Conservation (phyloP, 2,797 vertebrate genomes). For the Tadarida brasiliensis region DNA sequence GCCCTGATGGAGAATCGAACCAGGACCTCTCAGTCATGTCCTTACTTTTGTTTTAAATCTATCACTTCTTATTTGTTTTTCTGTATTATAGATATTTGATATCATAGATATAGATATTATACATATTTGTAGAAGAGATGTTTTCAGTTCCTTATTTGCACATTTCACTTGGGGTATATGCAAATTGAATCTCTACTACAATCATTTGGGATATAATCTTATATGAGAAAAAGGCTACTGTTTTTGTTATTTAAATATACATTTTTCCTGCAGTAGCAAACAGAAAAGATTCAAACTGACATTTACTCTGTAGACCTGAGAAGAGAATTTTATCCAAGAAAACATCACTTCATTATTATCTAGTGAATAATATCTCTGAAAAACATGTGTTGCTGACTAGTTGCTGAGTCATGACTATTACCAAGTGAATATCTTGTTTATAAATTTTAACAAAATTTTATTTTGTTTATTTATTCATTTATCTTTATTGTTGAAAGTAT, state of each 20-base stretch:
- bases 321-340: constrained; percentile 53
- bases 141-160: neutral
- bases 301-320: neutral
- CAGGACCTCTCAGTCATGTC: too few relatives aligned
- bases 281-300: constrained; percentile 22
- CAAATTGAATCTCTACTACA: neutral
- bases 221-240: neutral
- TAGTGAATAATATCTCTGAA: neutral
- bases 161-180: neutral
- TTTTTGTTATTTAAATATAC: constrained; percentile 28
- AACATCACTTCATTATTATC: constrained; percentile 40
- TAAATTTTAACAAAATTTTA: constrained; percentile 53
- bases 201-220: neutral
- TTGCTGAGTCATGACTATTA: constrained; percentile 41
- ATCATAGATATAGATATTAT: neutral
- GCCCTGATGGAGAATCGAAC: too few relatives aligned
- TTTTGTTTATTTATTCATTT: too few relatives aligned
- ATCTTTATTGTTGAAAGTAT: too few relatives aligned
- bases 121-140: neutral
- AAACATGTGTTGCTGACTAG: neutral
- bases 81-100: neutral
- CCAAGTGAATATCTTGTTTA: constrained; percentile 54
- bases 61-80: constrained; percentile 16
- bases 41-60: neutral
- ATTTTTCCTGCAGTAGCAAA: neutral